phyloP scores from a whole-genome alignment of 2,113 vertebrate genomes.

The Malurus alboscapulatus region DNA sequence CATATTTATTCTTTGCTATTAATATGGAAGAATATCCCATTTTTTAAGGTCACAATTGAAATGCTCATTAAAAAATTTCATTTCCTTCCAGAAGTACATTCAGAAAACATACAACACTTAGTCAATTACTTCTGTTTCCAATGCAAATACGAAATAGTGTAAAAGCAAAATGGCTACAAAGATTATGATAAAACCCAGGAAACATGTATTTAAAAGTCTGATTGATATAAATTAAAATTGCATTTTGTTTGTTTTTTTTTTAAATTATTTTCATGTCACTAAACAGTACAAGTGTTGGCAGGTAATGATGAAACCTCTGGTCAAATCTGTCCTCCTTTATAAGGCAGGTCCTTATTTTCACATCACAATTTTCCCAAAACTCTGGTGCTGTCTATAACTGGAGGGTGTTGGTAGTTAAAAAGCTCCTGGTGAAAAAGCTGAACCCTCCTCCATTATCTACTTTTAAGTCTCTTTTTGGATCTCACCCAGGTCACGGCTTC shows the following conservation, averaged over 20 bases:
- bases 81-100: background rate
- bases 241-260: background rate
- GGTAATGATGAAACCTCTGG: background rate
- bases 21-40: background rate
- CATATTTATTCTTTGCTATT: background rate
- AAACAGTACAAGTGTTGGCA: background rate
- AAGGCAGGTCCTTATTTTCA: background rate
- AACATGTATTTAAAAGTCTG: background rate
- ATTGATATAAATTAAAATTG: background rate
- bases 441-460: background rate
- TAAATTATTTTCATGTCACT: background rate
- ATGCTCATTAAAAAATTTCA: background rate
- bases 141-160: background rate
- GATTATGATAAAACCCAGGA: background rate
- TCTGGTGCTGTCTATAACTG: background rate
- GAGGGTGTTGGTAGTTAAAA: background rate
- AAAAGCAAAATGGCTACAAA: background rate
- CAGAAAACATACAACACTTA: background rate
- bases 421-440: background rate
- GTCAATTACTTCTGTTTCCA: background rate
- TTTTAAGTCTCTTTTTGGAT: conserved; percentile 44
- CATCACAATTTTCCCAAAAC: background rate
- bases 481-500: conserved; percentile 17
- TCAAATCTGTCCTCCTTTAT: background rate
- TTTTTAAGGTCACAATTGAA: background rate